Evolutionary conservation across 2,113 vertebrate genomes (phyloP), one percentile per base, ranked within the genome.

Genomic region (Morphnarchus princeps): DNA sequence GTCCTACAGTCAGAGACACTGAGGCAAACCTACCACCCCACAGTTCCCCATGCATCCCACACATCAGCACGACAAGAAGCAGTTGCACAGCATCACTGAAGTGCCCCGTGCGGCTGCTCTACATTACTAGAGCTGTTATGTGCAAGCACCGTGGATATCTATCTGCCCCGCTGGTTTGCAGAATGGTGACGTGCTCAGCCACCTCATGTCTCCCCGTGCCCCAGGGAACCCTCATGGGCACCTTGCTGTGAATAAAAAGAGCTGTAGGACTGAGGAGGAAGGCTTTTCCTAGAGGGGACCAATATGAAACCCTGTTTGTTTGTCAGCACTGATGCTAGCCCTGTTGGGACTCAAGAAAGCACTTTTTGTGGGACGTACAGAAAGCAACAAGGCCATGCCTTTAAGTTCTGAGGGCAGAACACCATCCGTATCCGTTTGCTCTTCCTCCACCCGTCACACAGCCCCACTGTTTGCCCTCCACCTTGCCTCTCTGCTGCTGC

Each of bases 91-190:
- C 55, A 14, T 20, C 24, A 4, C 50, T 55, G n/a, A 14, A 29
- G 17, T 4, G 28, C 2, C 0, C 34, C 19, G 0, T 10, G 25
- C 0, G 0, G 28, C 63, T 67, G 47, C n/a, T 74, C 40, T 50
- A 5, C 3, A 0, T 21, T 45, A 24, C n/a, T 71, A 67, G 50
- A 77, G 63, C 61, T 45, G 9, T 57, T 69, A 20, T 4, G 8
- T 71, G 58, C 62, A 42, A 55, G 50, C 36, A 16, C 36, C 57
- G 26, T 24, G 34, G 26, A 26, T 34, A 32, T 34, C 47, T 71
- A n/a, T 34, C 47, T 71, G 63, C 21, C 49, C 40, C 52, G 47
- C 26, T 45, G 34, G 14, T 77, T 36, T 47, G 25, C 47, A 80
- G 18, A 63, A 79, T 0, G 1, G 24, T 11, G 42, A 29, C 16